Conservation (phyloP, 2,797 vertebrate genomes). For the Crocidura indochinensis region DNA sequence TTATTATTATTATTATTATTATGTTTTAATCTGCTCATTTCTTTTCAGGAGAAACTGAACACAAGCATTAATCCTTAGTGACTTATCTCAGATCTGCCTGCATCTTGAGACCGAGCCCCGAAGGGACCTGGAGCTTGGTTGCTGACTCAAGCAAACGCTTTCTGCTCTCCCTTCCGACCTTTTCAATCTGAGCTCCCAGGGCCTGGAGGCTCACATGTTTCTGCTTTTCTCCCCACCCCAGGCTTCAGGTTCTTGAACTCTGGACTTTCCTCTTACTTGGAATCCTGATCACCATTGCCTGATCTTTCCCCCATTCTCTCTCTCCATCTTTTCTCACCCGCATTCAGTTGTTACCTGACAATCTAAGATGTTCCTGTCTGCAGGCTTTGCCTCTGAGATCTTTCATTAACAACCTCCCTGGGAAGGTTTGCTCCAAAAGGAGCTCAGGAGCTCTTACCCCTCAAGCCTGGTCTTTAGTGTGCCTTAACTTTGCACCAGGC, state of each 20-base stretch:
- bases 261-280: neutral
- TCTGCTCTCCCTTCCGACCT: conserved; percentile 36
- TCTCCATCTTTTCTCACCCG: neutral
- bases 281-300: neutral
- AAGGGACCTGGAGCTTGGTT: conserved; percentile 7
- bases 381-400: conserved; percentile 45
- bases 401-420: conserved; percentile 11
- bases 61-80: too few relatives aligned
- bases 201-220: neutral
- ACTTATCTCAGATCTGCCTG: neutral
- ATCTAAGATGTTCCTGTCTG: conserved; percentile 4
- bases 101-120: neutral
- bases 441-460: neutral
- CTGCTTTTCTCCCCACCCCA: too few relatives aligned
- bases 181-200: conserved; percentile 32
- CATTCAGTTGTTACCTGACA: neutral
- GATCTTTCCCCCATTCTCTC: neutral
- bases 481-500: conserved; percentile 29
- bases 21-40: conserved; percentile 16
- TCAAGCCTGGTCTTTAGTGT: conserved; percentile 3
- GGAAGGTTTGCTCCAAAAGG: conserved; percentile 41
- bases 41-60: conserved; percentile 2
- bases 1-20: too few relatives aligned
- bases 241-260: neutral
- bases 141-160: neutral